Base-by-base conservation (phyloP, 2,113 vertebrate genomes). In the Lota lota region DNA sequence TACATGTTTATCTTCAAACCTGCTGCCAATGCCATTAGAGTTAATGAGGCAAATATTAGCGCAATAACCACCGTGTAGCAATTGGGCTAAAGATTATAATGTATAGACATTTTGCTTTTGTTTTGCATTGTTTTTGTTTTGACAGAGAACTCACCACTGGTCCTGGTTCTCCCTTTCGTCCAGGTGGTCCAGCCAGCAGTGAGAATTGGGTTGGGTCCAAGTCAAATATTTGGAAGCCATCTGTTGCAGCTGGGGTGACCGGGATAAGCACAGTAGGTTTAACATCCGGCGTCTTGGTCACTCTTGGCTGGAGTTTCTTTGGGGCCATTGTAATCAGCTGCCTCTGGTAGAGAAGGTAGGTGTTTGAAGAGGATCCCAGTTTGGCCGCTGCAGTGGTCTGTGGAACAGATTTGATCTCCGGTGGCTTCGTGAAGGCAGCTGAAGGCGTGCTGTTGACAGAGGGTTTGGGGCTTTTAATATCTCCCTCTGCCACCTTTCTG, bases 121-220 rank as follows among this genome's bases (percentile, higher is more conserved):
- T 47, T 47, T 47, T 47, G 40, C 40, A 47, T 47, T 47, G 40
- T 47, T 10, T 47, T 47, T 5, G 10, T 47, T 47, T 8, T 47
- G 40, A 47, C 40, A 14, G 40, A 47, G 40, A 12, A 85, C 94
- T 92, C 90, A 99, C 97, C 92, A 85, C 89, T 28, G 87, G 86
- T 85, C 97, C 96, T 61, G 90, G 93, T 78, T 98, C 95, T 84
- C 97, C 97, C 88, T 97, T 98, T 74, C 85, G 78, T 53, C 94
- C 95, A 0, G 93, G 92, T 85, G 91, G 86, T 82, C 92, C 95
- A 76, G 87, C 82, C 50, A 95, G 78, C 79, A 94, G 85, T 0
- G 93, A 93, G 84, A 94, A 94, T 0, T 88, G 88, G 4, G 95
- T 97, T 14, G 94, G 92, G 66, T 91, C 94, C 8, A 91, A 62